Evolutionary conservation across 2,888 invertebrate species (phyloP).

Genomic region (Ophioninae sp.): DNA sequence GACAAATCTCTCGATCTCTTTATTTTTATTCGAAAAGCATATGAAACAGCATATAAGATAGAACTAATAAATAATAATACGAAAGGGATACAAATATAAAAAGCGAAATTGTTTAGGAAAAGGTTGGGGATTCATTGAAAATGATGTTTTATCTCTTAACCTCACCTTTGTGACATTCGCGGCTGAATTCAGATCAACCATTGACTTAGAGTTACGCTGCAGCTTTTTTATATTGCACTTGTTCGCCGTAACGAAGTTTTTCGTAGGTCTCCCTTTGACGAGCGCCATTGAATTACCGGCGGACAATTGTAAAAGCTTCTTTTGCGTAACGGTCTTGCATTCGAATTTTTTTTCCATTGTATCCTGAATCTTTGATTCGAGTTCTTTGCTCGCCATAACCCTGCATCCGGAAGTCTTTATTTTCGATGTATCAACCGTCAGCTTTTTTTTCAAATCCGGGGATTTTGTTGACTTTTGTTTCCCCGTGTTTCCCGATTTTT

Average conservation of each 20-base stretch:
- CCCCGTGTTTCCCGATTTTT: neutral
- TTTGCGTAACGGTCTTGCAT: conserved; percentile 32
- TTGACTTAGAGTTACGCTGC: conserved; percentile 60
- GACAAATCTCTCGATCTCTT: conserved; percentile 42
- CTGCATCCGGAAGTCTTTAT: neutral
- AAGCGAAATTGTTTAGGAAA: too few relatives aligned
- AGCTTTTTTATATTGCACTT: conserved; percentile 62
- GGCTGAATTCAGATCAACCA: conserved; percentile 1
- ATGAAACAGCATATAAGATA: neutral
- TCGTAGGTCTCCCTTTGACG: conserved; percentile 36
- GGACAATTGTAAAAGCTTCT: conserved; percentile 48
- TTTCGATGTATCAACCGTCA: neutral
- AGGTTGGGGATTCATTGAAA: neutral
- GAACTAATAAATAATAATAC: neutral
- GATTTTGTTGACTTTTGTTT: conserved; percentile 3
- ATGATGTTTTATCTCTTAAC: neutral
- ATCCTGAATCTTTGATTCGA: neutral
- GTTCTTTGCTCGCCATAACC: neutral
- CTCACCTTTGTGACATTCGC: conserved; percentile 32
- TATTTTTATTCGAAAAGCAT: conserved; percentile 1
- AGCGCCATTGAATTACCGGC: conserved; percentile 31
- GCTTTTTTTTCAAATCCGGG: neutral
- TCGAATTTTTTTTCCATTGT: conserved; percentile 38
- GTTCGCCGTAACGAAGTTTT: conserved; percentile 65
- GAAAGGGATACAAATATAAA: neutral